These are phyloP conservation scores for Terebella lapidaria DNA, from an alignment of 2,888 invertebrate species.

Conservation along the genomic window DNA sequence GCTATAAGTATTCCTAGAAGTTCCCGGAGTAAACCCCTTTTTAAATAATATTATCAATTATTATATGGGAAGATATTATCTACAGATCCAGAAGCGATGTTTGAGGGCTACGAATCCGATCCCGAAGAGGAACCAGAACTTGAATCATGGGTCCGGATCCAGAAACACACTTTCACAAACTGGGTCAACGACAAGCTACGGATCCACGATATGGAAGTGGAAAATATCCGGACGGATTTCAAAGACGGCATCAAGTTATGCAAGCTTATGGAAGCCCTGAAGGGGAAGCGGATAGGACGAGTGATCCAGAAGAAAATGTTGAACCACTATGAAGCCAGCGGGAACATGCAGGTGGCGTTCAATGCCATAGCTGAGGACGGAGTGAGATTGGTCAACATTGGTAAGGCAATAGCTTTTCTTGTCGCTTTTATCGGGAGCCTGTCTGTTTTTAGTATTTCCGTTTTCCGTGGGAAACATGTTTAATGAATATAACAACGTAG, in stretches of 20 bases:
- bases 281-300: slow-evolving; percentile 41
- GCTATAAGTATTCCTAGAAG: too few relatives aligned
- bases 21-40: too few relatives aligned
- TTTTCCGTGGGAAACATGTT: too few relatives aligned
- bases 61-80: too few relatives aligned
- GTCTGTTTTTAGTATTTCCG: too few relatives aligned
- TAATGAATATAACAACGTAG: too few relatives aligned
- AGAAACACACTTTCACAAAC: slow-evolving; percentile 82
- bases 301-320: slow-evolving; percentile 15
- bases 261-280: slow-evolving; percentile 70
- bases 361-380: slow-evolving; percentile 90
- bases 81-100: too few relatives aligned
- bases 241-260: slow-evolving; percentile 87
- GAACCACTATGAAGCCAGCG: slow-evolving; percentile 19
- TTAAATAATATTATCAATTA: too few relatives aligned
- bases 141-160: slow-evolving; percentile 56
- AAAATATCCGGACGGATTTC: slow-evolving; percentile 77
- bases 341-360: slow-evolving; percentile 83
- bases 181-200: slow-evolving; percentile 79
- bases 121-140: neutral
- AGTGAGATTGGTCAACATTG: slow-evolving; percentile 93
- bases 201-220: slow-evolving; percentile 59
- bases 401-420: too few relatives aligned
- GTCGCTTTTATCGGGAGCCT: too few relatives aligned
- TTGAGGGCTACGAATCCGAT: too few relatives aligned